A percentile compares a stretch with the other conserved stretches of the same genome.
These are phyloP conservation scores for Synergus umbraculus DNA, from an alignment of 2,888 invertebrate species.

Conservation along the genomic window DNA sequence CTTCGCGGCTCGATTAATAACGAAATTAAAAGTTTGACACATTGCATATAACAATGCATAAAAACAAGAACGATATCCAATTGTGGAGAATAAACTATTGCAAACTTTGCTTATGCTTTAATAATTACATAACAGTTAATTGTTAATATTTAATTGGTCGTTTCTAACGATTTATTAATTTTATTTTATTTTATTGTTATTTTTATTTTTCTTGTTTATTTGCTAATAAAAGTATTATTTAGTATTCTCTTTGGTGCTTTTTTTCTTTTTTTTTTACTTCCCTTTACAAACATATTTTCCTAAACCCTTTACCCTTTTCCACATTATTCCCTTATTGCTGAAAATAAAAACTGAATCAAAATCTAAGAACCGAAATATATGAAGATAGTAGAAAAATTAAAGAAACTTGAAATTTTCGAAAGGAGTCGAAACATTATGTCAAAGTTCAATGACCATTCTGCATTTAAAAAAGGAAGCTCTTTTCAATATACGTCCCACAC, in stretches of 20 bases:
- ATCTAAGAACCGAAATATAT: not conserved
- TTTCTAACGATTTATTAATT: too few relatives aligned
- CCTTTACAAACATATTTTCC: too few relatives aligned
- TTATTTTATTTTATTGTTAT: too few relatives aligned
- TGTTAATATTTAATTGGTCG: not conserved
- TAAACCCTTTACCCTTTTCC: too few relatives aligned
- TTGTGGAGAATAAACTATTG: not conserved
- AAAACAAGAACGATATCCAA: not conserved
- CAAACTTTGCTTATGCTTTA: not conserved
- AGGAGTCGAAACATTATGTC: constrained; percentile 58
- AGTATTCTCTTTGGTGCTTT: too few relatives aligned
- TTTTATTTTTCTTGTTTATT: too few relatives aligned
- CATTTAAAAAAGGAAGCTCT: constrained; percentile 46
- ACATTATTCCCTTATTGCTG: not conserved
- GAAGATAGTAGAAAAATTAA: not conserved
- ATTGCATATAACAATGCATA: not conserved
- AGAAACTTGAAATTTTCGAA: not conserved
- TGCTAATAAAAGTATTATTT: too few relatives aligned
- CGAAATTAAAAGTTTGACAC: not conserved
- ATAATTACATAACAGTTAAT: not conserved
- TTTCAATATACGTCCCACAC: constrained; percentile 48
- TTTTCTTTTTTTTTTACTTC: too few relatives aligned
- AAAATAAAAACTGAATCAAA: not conserved
- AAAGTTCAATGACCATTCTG: constrained; percentile 56
- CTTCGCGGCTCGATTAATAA: not conserved